A percentile compares a stretch with the other conserved stretches of the same genome.
phyloP scores from a whole-genome alignment of 2,888 invertebrate genomes.

The Neoitamus cyanurus region DNA sequence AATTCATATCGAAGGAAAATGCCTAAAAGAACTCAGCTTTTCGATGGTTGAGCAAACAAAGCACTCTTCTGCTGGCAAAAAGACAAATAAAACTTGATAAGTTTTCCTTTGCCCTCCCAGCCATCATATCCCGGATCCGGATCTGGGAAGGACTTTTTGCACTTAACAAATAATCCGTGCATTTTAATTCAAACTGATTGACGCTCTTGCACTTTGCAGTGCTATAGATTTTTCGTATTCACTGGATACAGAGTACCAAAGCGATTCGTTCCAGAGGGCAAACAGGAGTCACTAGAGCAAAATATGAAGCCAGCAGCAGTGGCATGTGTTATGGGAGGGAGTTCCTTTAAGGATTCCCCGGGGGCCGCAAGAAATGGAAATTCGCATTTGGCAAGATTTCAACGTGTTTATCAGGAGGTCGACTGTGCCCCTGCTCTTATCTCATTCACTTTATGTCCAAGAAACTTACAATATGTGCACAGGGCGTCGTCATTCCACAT shows the following conservation, averaged over 20 bases:
- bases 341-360: neutral
- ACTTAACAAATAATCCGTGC: conserved; percentile 11
- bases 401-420: conserved; percentile 13
- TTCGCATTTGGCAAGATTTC: conserved; percentile 35
- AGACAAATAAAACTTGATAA: neutral
- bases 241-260: neutral
- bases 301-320: neutral
- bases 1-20: neutral
- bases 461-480: conserved; percentile 13
- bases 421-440: neutral
- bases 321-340: neutral
- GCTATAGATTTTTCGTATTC: neutral
- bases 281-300: conserved; percentile 4
- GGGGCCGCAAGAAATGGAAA: conserved; percentile 8
- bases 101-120: neutral
- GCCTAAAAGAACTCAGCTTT: neutral
- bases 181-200: conserved; percentile 28
- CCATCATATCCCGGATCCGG: neutral
- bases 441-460: conserved; percentile 26
- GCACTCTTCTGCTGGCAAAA: neutral
- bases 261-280: neutral
- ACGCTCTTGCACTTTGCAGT: conserved; percentile 5
- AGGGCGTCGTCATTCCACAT: conserved; percentile 19
- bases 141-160: neutral
- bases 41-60: neutral